phyloP scores from a whole-genome alignment of 2,113 vertebrate genomes.

The Forbesichthys papilliferus region DNA sequence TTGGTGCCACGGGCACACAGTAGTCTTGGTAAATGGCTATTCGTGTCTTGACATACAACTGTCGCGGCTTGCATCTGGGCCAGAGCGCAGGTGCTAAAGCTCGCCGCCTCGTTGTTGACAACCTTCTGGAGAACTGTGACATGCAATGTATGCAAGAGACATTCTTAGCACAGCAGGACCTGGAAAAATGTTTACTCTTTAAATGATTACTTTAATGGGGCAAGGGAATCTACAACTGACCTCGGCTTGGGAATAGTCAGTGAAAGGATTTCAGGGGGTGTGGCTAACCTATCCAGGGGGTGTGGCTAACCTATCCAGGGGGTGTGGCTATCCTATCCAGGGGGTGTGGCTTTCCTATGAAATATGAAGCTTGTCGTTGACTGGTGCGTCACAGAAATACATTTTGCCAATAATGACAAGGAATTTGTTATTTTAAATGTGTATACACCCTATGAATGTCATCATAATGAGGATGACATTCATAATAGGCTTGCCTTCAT shows the following conservation, averaged over 20 bases:
- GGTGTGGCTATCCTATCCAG: too few species aligned
- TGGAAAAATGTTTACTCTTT: neutral
- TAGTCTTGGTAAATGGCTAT: neutral
- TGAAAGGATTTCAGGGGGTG: neutral
- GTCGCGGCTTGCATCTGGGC: too few species aligned
- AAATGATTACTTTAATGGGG: slow-evolving; percentile 5
- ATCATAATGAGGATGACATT: neutral
- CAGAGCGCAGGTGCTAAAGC: too few species aligned
- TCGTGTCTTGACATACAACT: too few species aligned
- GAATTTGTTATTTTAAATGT: neutral
- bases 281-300: neutral
- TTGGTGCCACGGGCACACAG: neutral
- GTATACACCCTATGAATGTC: slow-evolving; percentile 10
- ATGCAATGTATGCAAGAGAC: neutral
- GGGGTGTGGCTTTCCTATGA: slow-evolving; percentile 11
- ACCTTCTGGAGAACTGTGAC: neutral
- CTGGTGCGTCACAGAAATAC: neutral
- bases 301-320: slow-evolving; percentile 6
- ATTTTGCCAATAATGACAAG: neutral
- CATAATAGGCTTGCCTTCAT: neutral
- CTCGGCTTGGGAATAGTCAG: neutral
- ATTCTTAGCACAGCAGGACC: neutral
- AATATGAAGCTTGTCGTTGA: slow-evolving; percentile 1
- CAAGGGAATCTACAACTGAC: slow-evolving; percentile 8
- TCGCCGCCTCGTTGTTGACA: neutral